A percentile compares a stretch with the other conserved stretches of the same genome.
These are phyloP conservation scores for Sisyra nigra DNA, from an alignment of 2,888 invertebrate genomes.

Conservation along the genomic window DNA sequence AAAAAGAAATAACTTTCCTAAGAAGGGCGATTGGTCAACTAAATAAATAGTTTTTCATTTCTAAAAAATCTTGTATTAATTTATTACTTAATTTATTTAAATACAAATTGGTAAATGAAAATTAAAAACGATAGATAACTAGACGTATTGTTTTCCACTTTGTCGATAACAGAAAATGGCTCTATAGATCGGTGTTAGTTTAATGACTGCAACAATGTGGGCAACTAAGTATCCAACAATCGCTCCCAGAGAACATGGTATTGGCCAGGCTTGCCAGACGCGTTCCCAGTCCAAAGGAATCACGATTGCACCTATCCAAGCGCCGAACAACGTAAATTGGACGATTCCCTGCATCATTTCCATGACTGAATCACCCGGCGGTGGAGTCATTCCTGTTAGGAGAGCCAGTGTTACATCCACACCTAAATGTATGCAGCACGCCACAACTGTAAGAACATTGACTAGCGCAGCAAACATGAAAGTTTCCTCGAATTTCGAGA, in stretches of 20 bases:
- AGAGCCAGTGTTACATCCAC: constrained; percentile 36
- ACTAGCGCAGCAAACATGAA: constrained; percentile 45
- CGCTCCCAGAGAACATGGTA: constrained; percentile 54
- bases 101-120: too few species aligned
- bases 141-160: too few species aligned
- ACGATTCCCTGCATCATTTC: constrained; percentile 41
- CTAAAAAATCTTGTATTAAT: too few species aligned
- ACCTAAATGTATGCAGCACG: constrained; percentile 43
- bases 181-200: constrained; percentile 13
- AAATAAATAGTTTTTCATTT: too few species aligned
- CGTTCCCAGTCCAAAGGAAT: constrained; percentile 86
- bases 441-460: constrained; percentile 43
- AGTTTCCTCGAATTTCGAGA: constrained; percentile 47
- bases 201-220: constrained; percentile 35
- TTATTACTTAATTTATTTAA: too few species aligned
- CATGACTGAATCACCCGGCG: constrained; percentile 32
- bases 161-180: too few species aligned
- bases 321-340: constrained; percentile 46
- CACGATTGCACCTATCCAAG: constrained; percentile 71
- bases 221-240: constrained; percentile 41
- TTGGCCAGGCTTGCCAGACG: constrained; percentile 74
- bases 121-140: too few species aligned
- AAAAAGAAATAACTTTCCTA: too few species aligned
- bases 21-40: too few species aligned
- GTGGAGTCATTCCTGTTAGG: constrained; percentile 33